phyloP scores from a whole-genome alignment of 2,797 vertebrate genomes.

The Anolis apletophallus region DNA sequence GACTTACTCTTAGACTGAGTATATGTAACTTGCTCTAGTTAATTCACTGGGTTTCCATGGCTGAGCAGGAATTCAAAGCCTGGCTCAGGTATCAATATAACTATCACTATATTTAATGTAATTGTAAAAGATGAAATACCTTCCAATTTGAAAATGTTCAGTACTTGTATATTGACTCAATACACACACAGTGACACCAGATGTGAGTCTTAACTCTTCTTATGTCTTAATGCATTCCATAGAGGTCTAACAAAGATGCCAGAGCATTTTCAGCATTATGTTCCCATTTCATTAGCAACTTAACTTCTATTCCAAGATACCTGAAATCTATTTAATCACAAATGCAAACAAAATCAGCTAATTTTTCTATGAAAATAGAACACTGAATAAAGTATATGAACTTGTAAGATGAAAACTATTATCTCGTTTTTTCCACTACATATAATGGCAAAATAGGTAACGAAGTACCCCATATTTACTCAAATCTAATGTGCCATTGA shows the following conservation, averaged over 20 bases:
- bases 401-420: background rate
- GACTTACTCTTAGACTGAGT: no score
- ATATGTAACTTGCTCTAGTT: background rate
- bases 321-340: conserved; percentile 23
- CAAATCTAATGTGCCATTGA: no score
- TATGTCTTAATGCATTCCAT: background rate
- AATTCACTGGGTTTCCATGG: no score
- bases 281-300: background rate
- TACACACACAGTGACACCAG: background rate
- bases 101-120: background rate
- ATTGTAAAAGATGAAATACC: background rate
- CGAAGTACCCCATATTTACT: conserved; percentile 26
- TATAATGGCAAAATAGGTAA: background rate
- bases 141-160: background rate
- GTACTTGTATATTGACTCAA: background rate
- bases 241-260: background rate
- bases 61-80: no score
- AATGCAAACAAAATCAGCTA: background rate
- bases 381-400: background rate
- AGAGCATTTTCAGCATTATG: background rate
- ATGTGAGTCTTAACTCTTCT: background rate
- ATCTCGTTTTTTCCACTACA: background rate
- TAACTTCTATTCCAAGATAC: background rate
- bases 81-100: no score
- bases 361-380: background rate